Evolutionary conservation across 1,140 invertebrate genomes (phyloP), one percentile per base, ranked within the genome.

Genomic region (Drosophila sucinea): DNA sequence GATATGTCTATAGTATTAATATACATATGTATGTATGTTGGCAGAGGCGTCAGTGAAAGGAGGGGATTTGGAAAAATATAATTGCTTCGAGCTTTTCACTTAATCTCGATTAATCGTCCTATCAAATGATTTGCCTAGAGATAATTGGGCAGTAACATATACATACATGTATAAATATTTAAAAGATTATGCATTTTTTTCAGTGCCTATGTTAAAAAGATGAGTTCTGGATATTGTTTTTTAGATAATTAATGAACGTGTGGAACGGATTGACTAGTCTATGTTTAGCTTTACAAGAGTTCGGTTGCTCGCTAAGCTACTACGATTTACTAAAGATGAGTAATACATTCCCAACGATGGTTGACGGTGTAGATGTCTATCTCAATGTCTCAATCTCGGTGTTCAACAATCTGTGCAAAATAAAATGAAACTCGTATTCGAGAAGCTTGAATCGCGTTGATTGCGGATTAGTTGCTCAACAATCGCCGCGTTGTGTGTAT

Each of bases 361-460:
- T 25, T 23, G 7, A 47, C 44, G 17, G 17, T 47, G 44, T 47
- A 1, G 35, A 41, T 41, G 10, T 23, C n/a, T 40, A 60, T 23
- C 33, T 10, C 23, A 41, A 41, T 40, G 3, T 27, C 10, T 60
- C 35, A 40, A 11, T 41, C 35, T 38, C 33, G 11, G 27, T 3
- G 10, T 38, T 23, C n/a, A 44, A 61, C 44, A 41, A 27, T 27
- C 23, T 51, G 44, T 61, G 35, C 25, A 61, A 29, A 23, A 27
- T 17, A 10, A 25, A 51, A 51, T 23, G 1, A 51, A 51, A 51
- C 44, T 6, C n/a, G 60, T 30, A 3, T 41, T 23, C 23, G 11
- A 61, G 60, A 8, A 30, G 60, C 40, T 27, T 30, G 29, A 23
- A 25, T 51, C 2, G n/a, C 25, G 10, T 51, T 6, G 25, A 61